Conservation (phyloP, 1,140 invertebrate genomes). For the Telenomus remus region DNA sequence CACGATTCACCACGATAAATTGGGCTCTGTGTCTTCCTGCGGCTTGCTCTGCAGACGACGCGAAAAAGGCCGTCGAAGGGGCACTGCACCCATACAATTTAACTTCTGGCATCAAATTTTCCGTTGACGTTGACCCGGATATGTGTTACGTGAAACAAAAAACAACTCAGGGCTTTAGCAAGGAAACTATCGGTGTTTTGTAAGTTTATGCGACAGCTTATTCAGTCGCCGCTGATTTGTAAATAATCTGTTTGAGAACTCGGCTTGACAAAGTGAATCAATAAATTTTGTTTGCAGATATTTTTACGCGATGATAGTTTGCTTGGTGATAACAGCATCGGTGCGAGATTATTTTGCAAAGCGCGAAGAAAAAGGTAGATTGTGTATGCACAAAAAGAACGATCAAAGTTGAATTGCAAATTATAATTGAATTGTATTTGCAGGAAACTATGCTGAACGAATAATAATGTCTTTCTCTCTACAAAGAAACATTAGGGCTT, state of each 20-base stretch:
- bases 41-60: conserved; percentile 78
- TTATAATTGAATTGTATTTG: conserved; percentile 49
- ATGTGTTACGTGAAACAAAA: conserved; percentile 78
- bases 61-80: conserved; percentile 76
- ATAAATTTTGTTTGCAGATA: conserved; percentile 61
- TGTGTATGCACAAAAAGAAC: conserved; percentile 17
- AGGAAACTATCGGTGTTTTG: conserved; percentile 73
- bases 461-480: conserved; percentile 77
- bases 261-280: neutral
- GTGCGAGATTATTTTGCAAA: conserved; percentile 67
- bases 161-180: conserved; percentile 62
- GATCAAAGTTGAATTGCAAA: conserved; percentile 45
- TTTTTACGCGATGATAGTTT: conserved; percentile 70
- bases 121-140: conserved; percentile 77
- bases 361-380: conserved; percentile 64
- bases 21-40: conserved; percentile 83
- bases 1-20: conserved; percentile 80
- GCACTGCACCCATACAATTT: conserved; percentile 78
- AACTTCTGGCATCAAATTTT: conserved; percentile 76
- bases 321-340: conserved; percentile 68
- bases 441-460: conserved; percentile 71
- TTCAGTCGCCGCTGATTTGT: neutral
- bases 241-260: too few species aligned
- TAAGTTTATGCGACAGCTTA: conserved; percentile 35
- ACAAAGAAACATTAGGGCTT: conserved; percentile 68